A percentile compares a stretch with the other conserved stretches of the same genome.
Evolutionary conservation across 1,140 invertebrate genomes (phyloP).

Genomic region (Melipona quadrifasciata): DNA sequence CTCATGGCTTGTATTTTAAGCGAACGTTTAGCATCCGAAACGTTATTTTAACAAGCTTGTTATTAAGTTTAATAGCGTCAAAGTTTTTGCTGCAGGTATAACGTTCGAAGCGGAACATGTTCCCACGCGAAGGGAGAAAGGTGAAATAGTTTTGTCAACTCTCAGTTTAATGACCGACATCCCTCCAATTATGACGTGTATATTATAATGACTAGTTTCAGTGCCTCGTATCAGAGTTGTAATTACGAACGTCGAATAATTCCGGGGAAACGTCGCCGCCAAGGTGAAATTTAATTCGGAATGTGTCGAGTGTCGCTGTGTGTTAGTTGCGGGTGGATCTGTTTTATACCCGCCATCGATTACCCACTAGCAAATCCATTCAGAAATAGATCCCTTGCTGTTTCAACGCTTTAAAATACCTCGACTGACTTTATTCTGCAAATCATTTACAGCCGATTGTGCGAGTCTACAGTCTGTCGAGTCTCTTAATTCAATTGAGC

Average conservation of each 20-base stretch:
- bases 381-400: no score
- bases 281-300: background rate
- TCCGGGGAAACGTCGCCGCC: background rate
- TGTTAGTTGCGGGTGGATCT: no score
- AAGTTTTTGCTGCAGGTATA: constrained; percentile 24
- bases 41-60: constrained; percentile 11
- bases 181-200: constrained; percentile 16
- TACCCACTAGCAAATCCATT: no score
- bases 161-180: constrained; percentile 29
- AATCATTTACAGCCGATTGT: no score
- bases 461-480: no score
- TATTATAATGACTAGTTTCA: constrained; percentile 12
- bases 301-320: background rate
- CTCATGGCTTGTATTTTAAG: no score
- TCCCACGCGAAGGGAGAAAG: background rate
- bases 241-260: constrained; percentile 16
- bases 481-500: no score
- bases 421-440: no score
- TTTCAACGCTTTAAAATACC: no score
- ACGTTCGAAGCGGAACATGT: background rate
- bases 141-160: constrained; percentile 29
- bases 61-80: constrained; percentile 7
- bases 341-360: no score
- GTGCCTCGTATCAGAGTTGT: constrained; percentile 9
- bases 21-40: background rate